Conservation (phyloP, 2,797 vertebrate genomes). For the Sebastes minor region DNA sequence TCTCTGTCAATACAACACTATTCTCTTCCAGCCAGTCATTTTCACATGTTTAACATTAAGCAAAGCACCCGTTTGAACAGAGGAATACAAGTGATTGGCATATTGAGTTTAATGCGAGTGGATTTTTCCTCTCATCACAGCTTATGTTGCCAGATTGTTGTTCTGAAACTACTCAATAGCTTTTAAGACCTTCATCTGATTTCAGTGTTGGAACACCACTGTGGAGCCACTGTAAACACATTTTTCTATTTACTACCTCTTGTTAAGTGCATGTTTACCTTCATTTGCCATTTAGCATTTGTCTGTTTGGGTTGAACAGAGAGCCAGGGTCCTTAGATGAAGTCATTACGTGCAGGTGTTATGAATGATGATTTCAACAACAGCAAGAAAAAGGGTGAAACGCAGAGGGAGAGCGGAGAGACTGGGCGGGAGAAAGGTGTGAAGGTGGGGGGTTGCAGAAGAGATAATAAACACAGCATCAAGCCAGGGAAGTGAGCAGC, state of each 20-base stretch:
- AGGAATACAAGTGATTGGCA: constrained; percentile 64
- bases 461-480: constrained; percentile 38
- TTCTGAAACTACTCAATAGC: constrained; percentile 34
- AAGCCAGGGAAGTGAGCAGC: constrained; percentile 44
- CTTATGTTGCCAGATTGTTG: constrained; percentile 53
- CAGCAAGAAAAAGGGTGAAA: constrained; percentile 17
- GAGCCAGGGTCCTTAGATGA: constrained; percentile 52
- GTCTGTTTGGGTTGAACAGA: constrained; percentile 29
- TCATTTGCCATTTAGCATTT: constrained; percentile 40
- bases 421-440: constrained; percentile 33
- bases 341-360: constrained; percentile 39
- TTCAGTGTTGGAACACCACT: neutral
- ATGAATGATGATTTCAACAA: constrained; percentile 61
- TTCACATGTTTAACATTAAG: constrained; percentile 78
- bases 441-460: constrained; percentile 26
- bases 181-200: constrained; percentile 48
- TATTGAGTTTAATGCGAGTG: constrained; percentile 58
- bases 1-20: constrained; percentile 80
- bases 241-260: constrained; percentile 27
- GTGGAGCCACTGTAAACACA: constrained; percentile 19
- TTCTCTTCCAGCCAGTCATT: constrained; percentile 76
- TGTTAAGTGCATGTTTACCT: constrained; percentile 21
- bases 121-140: constrained; percentile 51
- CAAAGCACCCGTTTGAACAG: constrained; percentile 65
- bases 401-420: constrained; percentile 15